These are phyloP conservation scores for Perizoma flavofasciatum DNA, from an alignment of 2,888 invertebrate genomes.

Conservation along the genomic window DNA sequence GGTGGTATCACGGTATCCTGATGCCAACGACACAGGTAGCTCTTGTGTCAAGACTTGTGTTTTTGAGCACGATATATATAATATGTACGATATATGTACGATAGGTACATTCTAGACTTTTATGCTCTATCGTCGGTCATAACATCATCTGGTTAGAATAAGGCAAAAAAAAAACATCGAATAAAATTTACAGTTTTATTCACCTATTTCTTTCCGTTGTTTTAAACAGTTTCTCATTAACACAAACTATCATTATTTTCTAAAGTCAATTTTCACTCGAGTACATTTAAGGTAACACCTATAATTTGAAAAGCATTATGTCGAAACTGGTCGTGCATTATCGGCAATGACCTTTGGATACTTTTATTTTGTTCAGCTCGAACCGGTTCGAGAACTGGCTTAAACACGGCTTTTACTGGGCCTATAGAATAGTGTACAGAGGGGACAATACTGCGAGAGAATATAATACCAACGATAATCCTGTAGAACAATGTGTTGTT, in stretches of 20 bases:
- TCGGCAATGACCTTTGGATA: constrained; percentile 54
- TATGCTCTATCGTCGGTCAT: too few species aligned
- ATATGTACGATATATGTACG: too few species aligned
- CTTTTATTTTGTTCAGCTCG: constrained; percentile 51
- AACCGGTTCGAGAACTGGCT: constrained; percentile 42
- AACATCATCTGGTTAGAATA: too few species aligned
- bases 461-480: constrained; percentile 34
- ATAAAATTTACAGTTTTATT: constrained; percentile 12
- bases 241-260: constrained; percentile 37
- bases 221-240: constrained; percentile 32
- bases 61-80: too few species aligned
- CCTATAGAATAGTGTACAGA: constrained; percentile 35
- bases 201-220: constrained; percentile 7
- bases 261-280: constrained; percentile 37
- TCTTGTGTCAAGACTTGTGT: too few species aligned
- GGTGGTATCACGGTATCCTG: too few species aligned
- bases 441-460: constrained; percentile 25
- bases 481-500: constrained; percentile 10
- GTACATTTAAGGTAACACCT: constrained; percentile 39
- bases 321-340: constrained; percentile 45
- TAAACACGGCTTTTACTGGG: constrained; percentile 39
- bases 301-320: constrained; percentile 41
- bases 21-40: too few species aligned
- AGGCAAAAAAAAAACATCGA: neutral
- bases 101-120: too few species aligned